A percentile compares a stretch with the other conserved stretches of the same genome.
phyloP scores from a whole-genome alignment of 2,888 invertebrate species.

The Aleiodes alternator region DNA sequence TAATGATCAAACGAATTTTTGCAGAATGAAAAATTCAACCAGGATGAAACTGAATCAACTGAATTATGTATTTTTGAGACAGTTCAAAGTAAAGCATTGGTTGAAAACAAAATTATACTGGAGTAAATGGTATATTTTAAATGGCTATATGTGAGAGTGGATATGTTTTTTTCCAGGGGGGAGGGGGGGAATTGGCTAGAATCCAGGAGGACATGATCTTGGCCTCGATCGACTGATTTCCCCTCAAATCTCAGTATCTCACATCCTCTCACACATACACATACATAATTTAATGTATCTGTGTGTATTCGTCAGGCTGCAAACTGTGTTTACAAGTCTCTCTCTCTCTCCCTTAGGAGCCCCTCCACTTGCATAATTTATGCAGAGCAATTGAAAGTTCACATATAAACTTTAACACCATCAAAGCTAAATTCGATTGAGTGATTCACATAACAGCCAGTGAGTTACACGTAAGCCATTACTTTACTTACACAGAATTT shows the following conservation, averaged over 20 bases:
- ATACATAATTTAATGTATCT: background rate
- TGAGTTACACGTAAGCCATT: conserved; percentile 6
- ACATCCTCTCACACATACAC: background rate
- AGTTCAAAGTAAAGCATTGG: no score
- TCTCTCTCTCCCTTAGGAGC: background rate
- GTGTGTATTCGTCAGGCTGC: background rate
- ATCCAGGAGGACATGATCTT: conserved; percentile 13
- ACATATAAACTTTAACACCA: background rate
- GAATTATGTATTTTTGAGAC: no score
- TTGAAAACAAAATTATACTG: no score
- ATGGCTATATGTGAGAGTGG: background rate
- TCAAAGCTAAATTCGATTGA: conserved; percentile 3
- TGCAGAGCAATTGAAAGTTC: conserved; percentile 2
- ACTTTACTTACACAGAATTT: background rate
- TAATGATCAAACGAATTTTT: no score
- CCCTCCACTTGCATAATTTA: conserved; percentile 24
- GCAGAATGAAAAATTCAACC: no score
- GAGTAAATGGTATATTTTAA: conserved; percentile 3
- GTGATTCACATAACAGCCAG: conserved; percentile 18
- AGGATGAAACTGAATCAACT: no score
- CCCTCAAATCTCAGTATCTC: background rate
- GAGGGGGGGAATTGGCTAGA: background rate
- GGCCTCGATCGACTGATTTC: conserved; percentile 21
- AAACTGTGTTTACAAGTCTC: conserved; percentile 19
- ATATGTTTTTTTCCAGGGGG: background rate